Conservation (phyloP, 2,797 vertebrate genomes). For the Ptychobarbus kaznakovi region DNA sequence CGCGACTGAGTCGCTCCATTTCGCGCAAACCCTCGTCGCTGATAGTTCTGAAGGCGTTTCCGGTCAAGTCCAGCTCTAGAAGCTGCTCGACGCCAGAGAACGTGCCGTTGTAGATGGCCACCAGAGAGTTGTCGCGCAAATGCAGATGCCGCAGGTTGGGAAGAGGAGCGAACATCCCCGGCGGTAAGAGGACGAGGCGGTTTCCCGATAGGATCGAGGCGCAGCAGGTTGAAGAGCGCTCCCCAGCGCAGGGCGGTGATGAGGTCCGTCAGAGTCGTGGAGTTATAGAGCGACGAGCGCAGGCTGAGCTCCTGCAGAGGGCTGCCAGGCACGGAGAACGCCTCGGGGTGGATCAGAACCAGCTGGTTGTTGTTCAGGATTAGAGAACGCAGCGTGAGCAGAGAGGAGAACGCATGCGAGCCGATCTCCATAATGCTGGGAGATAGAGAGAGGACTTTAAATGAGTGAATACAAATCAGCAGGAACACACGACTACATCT, state of each 20-base stretch:
- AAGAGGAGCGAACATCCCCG: slow-evolving; percentile 76
- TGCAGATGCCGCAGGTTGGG: slow-evolving; percentile 71
- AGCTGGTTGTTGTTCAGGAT: slow-evolving; percentile 80
- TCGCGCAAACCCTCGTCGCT: slow-evolving; percentile 66
- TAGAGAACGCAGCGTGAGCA: slow-evolving; percentile 74
- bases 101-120: slow-evolving; percentile 72
- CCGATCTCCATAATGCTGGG: slow-evolving; percentile 76
- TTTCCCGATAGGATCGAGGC: slow-evolving; percentile 81
- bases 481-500: not conserved
- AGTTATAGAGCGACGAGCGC: slow-evolving; percentile 76
- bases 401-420: slow-evolving; percentile 75
- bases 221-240: slow-evolving; percentile 71
- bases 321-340: slow-evolving; percentile 75
- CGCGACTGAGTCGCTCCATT: slow-evolving; percentile 65
- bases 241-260: slow-evolving; percentile 79
- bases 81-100: slow-evolving; percentile 75
- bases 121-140: slow-evolving; percentile 76
- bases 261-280: slow-evolving; percentile 74
- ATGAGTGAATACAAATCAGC: not conserved
- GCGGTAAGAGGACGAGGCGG: slow-evolving; percentile 73
- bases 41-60: slow-evolving; percentile 73
- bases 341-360: slow-evolving; percentile 78
- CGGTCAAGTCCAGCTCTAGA: slow-evolving; percentile 74
- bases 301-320: slow-evolving; percentile 83
- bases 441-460: slow-evolving; percentile 16